Evolutionary conservation across 2,797 vertebrate species (phyloP).

Genomic region (Ptychadena robeensis): DNA sequence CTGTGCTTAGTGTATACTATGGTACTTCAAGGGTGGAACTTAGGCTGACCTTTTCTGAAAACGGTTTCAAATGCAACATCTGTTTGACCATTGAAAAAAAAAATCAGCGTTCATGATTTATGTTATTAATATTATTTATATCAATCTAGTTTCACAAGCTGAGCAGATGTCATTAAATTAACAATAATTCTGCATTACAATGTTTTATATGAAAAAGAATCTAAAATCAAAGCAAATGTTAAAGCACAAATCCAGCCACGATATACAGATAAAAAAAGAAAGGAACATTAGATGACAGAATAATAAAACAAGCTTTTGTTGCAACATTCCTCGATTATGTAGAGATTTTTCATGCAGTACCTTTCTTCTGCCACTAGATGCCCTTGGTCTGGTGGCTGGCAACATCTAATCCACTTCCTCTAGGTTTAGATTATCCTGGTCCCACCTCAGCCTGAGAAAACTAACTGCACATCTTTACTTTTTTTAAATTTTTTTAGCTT

Average conservation of each 20-base stretch:
- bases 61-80: background rate
- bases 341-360: background rate
- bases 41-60: background rate
- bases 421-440: background rate
- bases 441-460: too few relatives aligned
- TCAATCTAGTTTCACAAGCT: background rate
- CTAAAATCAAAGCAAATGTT: background rate
- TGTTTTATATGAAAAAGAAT: background rate
- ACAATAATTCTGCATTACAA: background rate
- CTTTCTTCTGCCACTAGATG: background rate
- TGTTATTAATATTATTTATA: background rate
- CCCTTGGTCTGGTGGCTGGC: background rate
- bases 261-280: background rate
- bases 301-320: background rate
- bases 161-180: background rate
- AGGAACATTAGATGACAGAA: background rate
- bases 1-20: background rate
- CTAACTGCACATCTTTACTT: too few relatives aligned
- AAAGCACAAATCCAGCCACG: background rate
- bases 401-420: background rate
- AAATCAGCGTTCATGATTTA: background rate
- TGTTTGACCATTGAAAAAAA: background rate
- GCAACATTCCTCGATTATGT: background rate
- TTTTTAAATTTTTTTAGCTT: too few relatives aligned
- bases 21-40: conserved; percentile 4